Conservation (phyloP, 2,113 vertebrate species). For the Anoplopoma fimbria region DNA sequence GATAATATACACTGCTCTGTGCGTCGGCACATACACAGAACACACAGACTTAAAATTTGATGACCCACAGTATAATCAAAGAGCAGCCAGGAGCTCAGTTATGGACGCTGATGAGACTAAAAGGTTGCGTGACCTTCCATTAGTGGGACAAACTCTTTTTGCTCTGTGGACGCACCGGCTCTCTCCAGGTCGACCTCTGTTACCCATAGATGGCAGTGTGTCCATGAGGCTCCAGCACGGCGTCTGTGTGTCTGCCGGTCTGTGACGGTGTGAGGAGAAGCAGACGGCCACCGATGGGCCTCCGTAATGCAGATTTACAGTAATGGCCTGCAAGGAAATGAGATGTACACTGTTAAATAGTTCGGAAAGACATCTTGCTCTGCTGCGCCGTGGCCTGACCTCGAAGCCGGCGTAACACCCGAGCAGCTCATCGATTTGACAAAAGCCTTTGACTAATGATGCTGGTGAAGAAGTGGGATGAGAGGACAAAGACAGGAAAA, state of each 20-base stretch:
- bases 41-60: not conserved
- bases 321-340: conserved; percentile 75
- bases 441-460: conserved; percentile 60
- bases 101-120: not conserved
- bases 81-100: not conserved
- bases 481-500: not conserved
- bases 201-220: conserved; percentile 76
- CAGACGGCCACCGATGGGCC: conserved; percentile 64
- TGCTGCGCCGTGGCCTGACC: conserved; percentile 59
- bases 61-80: not conserved
- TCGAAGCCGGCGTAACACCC: conserved; percentile 38
- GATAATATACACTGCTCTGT: not conserved
- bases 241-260: conserved; percentile 32
- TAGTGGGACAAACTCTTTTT: not conserved
- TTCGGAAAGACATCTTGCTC: conserved; percentile 76
- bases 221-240: conserved; percentile 30
- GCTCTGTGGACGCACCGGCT: not conserved
- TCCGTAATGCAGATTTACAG: conserved; percentile 74
- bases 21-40: not conserved
- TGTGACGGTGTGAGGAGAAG: conserved; percentile 47
- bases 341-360: conserved; percentile 79
- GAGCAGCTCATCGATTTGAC: conserved; percentile 54
- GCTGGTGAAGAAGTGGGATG: conserved; percentile 19
- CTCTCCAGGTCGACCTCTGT: conserved; percentile 13
- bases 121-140: not conserved